A percentile compares a stretch with the other conserved stretches of the same genome.
These are phyloP conservation scores for Patella ulyssiponensis DNA, from an alignment of 2,888 invertebrate species.

Conservation along the genomic window DNA sequence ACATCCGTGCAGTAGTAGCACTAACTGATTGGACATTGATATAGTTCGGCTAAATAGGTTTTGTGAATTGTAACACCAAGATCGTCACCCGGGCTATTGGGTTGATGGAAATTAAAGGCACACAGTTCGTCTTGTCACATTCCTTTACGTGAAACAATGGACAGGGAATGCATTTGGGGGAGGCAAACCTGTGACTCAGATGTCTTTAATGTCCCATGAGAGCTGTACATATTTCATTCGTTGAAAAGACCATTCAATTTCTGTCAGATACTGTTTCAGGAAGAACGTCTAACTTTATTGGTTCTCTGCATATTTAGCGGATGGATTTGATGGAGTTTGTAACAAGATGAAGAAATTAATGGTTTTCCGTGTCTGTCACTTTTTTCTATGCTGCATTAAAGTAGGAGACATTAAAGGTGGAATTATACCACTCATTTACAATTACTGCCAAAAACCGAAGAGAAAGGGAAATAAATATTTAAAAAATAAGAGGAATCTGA, in stretches of 20 bases:
- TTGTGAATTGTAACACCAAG: background rate
- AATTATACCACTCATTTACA: background rate
- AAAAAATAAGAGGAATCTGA: too few species aligned
- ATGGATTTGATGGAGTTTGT: background rate
- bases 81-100: background rate
- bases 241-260: slow-evolving; percentile 9
- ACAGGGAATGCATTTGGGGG: background rate
- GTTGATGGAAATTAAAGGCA: slow-evolving; percentile 6
- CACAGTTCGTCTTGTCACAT: background rate
- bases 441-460: background rate
- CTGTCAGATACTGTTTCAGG: slow-evolving; percentile 6
- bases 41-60: background rate
- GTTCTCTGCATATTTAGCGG: background rate
- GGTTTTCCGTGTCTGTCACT: background rate
- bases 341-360: slow-evolving; percentile 1
- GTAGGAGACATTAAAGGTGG: background rate
- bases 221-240: slow-evolving; percentile 5
- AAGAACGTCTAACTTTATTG: background rate
- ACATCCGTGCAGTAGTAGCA: background rate
- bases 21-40: background rate
- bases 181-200: slow-evolving; percentile 7
- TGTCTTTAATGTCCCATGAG: slow-evolving; percentile 11
- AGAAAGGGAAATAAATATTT: too few species aligned
- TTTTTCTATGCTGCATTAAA: slow-evolving; percentile 6
- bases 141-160: background rate